Percentiles rank a stretch among this genome's conserved stretches.
Conservation (phyloP, 2,888 invertebrate species). For the Incurvaria masculella region DNA sequence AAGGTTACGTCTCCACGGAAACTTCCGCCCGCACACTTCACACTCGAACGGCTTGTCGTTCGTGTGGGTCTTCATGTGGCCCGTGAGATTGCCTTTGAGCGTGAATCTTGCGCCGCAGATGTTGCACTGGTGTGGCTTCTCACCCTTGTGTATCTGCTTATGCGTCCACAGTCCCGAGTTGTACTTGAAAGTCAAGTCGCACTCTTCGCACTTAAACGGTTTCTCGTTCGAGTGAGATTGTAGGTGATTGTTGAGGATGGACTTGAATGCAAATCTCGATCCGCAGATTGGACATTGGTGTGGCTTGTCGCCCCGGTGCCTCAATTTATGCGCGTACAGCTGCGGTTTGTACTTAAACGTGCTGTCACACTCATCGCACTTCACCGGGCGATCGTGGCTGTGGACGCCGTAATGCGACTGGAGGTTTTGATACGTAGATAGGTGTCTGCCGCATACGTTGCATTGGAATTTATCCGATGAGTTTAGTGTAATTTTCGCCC, state of each 20-base stretch:
- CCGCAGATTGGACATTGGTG: not conserved
- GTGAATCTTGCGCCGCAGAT: constrained; percentile 30
- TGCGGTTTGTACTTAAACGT: not conserved
- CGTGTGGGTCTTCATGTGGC: constrained; percentile 33
- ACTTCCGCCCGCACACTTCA: constrained; percentile 26
- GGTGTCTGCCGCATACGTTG: not conserved
- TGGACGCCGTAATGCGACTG: not conserved
- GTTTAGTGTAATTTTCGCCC: not conserved
- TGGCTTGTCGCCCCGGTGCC: not conserved
- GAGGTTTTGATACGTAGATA: not conserved
- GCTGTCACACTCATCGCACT: not conserved
- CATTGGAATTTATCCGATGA: not conserved
- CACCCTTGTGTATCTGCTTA: too few species aligned
- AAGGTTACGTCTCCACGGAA: too few species aligned
- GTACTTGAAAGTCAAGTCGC: not conserved
- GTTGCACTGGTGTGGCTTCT: constrained; percentile 24
- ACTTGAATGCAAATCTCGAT: not conserved
- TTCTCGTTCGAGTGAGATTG: not conserved
- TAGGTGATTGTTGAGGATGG: not conserved
- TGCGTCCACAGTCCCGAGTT: not conserved
- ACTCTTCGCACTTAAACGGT: not conserved
- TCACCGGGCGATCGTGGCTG: not conserved
- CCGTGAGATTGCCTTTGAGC: constrained; percentile 37
- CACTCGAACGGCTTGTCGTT: constrained; percentile 35
- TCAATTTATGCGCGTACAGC: not conserved